Conservation (phyloP, 2,888 invertebrate genomes). For the Bugulina stolonifera region DNA sequence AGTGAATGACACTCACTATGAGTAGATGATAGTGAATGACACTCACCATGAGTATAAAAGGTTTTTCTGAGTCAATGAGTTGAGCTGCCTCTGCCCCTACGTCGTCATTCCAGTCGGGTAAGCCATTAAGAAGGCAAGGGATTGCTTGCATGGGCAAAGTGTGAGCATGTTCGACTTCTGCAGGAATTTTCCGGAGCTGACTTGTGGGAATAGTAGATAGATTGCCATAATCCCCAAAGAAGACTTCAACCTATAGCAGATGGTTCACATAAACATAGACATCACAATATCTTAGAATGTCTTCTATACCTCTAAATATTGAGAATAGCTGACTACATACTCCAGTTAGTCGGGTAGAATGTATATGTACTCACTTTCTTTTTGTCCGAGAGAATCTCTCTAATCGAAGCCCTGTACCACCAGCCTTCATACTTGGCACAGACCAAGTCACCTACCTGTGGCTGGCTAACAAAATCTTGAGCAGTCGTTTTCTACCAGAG, state of each 20-base stretch:
- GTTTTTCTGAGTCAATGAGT: neutral
- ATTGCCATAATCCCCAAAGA: conserved; percentile 12
- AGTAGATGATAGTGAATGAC: too few relatives aligned
- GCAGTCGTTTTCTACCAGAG: neutral
- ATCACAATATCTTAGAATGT: too few relatives aligned
- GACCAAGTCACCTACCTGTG: neutral
- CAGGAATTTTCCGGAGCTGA: conserved; percentile 2
- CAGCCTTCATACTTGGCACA: conserved; percentile 20
- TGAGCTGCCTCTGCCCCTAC: conserved; percentile 20
- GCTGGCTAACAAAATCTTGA: conserved; percentile 12
- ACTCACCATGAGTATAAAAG: conserved; percentile 15
- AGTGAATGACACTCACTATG: too few relatives aligned
- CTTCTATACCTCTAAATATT: too few relatives aligned
- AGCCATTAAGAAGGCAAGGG: neutral
- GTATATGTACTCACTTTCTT: neutral
- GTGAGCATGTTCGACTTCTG: neutral
- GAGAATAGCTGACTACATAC: too few relatives aligned
- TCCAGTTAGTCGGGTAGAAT: too few relatives aligned
- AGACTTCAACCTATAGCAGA: conserved; percentile 1
- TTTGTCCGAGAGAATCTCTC: neutral
- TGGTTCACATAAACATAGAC: too few relatives aligned
- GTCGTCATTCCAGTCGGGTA: neutral
- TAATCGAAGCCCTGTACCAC: conserved; percentile 15
- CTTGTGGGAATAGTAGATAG: neutral
- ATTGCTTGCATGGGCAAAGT: conserved; percentile 12